Base-by-base conservation (phyloP, 2,888 invertebrate species). In the Drosophila demipolita region DNA sequence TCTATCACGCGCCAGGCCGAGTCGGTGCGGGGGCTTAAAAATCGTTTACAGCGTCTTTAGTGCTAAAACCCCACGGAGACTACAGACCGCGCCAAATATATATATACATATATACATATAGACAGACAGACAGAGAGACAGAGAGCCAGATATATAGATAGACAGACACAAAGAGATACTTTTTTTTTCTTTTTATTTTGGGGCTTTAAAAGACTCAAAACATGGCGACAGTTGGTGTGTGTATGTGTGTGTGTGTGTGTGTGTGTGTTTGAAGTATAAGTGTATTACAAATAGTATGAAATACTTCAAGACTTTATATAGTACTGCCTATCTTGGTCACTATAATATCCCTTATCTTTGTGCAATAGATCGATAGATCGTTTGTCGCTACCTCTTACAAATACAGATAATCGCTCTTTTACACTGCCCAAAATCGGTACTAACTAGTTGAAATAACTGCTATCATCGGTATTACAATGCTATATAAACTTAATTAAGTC, bases 41-140 rank as follows among this genome's bases (percentile, higher is more conserved):
- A 86, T 84, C 85, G 85, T 82, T 86, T 86, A 82, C 87, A 86
- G 87, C 85, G 85, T 86, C 89, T 89, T 89, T 86, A 72, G 55
- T 48, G 58, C 75, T 75, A 80, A 85, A 69, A 53, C 82, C 79
- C 72, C 72, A 23, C 23, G n/a, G 62, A 75, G 57, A 67, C 75
- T 69, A 67, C 67, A 79, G 50, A 49, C 54, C 66, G 48, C 48
- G 40, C 58, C 52, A 20, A 35, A 49, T 29, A 49, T 6, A 9
- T 23, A 53, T 33, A 23, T 35, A 54, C 23, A 23, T 23, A 17
- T 17, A 11, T 26, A 36, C 23, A 54, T 35, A 36, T 36, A 54
- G 54, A 17, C 12, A 11, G 35, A 54, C 11, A 23, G 42, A 17
- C 40, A 71, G 62, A 53, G 15, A 23, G 23, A 23, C 17, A 17